Conservation (phyloP, 1,140 invertebrate genomes). For the Dinoponera quadriceps region DNA sequence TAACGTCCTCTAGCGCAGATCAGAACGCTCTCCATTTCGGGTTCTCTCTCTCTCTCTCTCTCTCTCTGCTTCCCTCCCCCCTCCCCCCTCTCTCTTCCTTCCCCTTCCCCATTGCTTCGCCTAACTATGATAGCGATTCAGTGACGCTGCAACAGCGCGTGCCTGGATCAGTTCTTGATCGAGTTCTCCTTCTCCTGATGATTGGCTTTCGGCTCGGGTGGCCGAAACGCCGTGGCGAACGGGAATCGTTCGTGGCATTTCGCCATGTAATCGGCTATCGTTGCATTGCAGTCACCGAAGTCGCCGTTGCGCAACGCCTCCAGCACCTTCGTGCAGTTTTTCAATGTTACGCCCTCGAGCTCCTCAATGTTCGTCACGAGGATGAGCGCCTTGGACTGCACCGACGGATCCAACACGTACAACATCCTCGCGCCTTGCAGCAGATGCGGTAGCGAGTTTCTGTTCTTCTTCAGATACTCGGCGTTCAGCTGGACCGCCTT, state of each 20-base stretch:
- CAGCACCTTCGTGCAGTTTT: slow-evolving; percentile 92
- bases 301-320: slow-evolving; percentile 91
- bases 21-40: slow-evolving; percentile 10
- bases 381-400: slow-evolving; percentile 87
- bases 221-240: slow-evolving; percentile 90
- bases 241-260: slow-evolving; percentile 91
- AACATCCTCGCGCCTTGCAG: slow-evolving; percentile 91
- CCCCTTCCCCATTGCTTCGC: slow-evolving; percentile 63
- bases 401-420: slow-evolving; percentile 88
- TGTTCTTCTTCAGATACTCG: slow-evolving; percentile 89
- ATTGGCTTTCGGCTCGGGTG: slow-evolving; percentile 79
- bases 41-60: slow-evolving; percentile 27
- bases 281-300: slow-evolving; percentile 90
- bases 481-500: slow-evolving; percentile 89
- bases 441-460: slow-evolving; percentile 89
- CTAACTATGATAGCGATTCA: slow-evolving; percentile 69
- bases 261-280: slow-evolving; percentile 89
- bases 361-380: slow-evolving; percentile 88
- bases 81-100: background rate
- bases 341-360: slow-evolving; percentile 86
- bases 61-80: slow-evolving; percentile 35
- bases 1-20: slow-evolving; percentile 42
- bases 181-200: slow-evolving; percentile 84
- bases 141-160: slow-evolving; percentile 62
- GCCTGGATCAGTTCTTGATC: slow-evolving; percentile 84